Base-by-base conservation (phyloP, 2,797 vertebrate species). In the Vespertilio murinus region DNA sequence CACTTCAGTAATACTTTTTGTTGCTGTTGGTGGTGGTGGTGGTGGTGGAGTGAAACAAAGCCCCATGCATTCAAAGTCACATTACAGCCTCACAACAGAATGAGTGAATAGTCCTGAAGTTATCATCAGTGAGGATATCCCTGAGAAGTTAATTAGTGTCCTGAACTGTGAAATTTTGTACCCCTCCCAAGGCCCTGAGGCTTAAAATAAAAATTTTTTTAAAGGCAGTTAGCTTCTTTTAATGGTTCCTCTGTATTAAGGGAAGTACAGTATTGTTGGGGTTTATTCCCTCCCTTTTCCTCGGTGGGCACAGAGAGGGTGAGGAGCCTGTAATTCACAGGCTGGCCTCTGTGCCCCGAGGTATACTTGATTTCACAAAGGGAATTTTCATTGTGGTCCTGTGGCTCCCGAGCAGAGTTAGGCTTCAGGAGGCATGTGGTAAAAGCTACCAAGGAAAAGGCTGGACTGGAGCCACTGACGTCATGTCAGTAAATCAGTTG, bases 401-500 rank as follows among this genome's bases (percentile, higher is more conserved):
- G 97, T 98, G 98, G 98, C 98, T 98, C 98, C 98, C 98, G 98
- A 98, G 98, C 98, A 98, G 98, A 98, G 98, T 98, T 98, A 98
- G 98, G 98, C 98, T 98, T 98, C 98, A 98, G 98, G 98, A 99
- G 98, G 98, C 98, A 97, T 98, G 98, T 96, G 98, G 98, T 99
- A 98, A 99, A 98, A 98, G 98, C 98, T 98, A 98, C 98, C 98
- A 98, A 98, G 99, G 98, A 98, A 98, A 98, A 99, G 98, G 98
- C 98, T 99, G 99, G 98, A 98, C 98, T 97, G 98, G 98, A 99
- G 99, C 98, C 99, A 99, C 99, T 99, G 99, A 99, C 98, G 98
- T 99, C 99, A 99, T 98, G 98, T 98, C 98, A 98, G 99, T 98
- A 99, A 99, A 99, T 99, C 98, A 99, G 98, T 98, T 98, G 98